Base-by-base conservation (phyloP, 2,888 invertebrate species). In the Liopterus haemorrhoidalis region DNA sequence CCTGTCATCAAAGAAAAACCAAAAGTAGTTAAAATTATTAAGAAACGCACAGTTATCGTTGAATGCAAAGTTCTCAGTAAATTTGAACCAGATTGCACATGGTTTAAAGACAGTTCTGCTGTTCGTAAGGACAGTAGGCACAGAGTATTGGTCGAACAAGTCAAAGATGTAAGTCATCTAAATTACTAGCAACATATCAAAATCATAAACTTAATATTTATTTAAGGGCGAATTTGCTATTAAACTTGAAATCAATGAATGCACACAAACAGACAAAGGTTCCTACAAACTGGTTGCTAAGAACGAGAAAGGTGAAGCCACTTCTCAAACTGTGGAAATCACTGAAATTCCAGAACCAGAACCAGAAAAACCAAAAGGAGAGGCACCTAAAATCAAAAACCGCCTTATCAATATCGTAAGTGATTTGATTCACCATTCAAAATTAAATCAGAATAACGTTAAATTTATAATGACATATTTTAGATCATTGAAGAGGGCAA, bases 1-100 rank as follows among this genome's bases (percentile, higher is more conserved):
- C 91, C 91, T 63, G 91, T 92, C 59, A 92, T 91, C 61, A 89
- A 86, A 71, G 92, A 92, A 66, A 89, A 86, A 66, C 94, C 94
- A 41, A 89, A 81, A 72, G 84, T 92, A 57, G 84, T 93, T 60
- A 89, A 88, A 66, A 85, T 94, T 61, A 79, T 92, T 57, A 93
- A 93, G 68, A 91, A 88, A 74, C 86, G 85, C 66, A 88, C 90
- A 56, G 85, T 96, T 55, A 81, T 94, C 56, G 88, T 96, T 65
- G 93, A 94, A 69, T 93, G 94, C 67, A 83, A 84, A 65, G 90
- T 96, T 49, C 83, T 90, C 65, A 93, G 93, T 57, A 89, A 90
- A 70, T 92, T 93, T 63, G 85, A 88, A 59, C 96, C 96, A 5
- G 81, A 87, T 53, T 89, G 93, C 64, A 87, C 86, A 27, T 96